phyloP scores from a whole-genome alignment of 2,797 vertebrate genomes.

The Bovichtus variegatus region DNA sequence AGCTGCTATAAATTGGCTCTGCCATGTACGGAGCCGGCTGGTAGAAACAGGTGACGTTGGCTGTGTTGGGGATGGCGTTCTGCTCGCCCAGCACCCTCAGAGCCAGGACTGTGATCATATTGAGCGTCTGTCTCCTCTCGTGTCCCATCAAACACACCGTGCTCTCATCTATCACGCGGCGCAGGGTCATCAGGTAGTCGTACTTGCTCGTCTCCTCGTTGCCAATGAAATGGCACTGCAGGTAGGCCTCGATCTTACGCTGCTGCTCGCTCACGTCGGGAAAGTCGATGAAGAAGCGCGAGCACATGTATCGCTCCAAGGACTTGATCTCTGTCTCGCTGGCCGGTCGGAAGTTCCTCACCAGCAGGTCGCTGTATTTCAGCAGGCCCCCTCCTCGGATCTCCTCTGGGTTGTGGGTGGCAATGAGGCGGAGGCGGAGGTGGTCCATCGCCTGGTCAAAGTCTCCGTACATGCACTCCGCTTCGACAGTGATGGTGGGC shows the following conservation, averaged over 20 bases:
- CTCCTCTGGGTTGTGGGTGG: constrained; percentile 95
- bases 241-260: constrained; percentile 95
- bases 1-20: constrained; percentile 91
- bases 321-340: constrained; percentile 93
- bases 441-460: constrained; percentile 94
- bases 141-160: constrained; percentile 96
- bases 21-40: constrained; percentile 94
- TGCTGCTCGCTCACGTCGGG: constrained; percentile 94
- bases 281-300: constrained; percentile 99
- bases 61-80: constrained; percentile 93
- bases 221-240: constrained; percentile 94
- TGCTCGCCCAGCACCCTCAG: constrained; percentile 96
- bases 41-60: constrained; percentile 96
- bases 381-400: constrained; percentile 97
- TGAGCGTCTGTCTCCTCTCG: constrained; percentile 94
- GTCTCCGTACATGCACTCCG: constrained; percentile 97
- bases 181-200: constrained; percentile 96
- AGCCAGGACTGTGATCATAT: constrained; percentile 96
- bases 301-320: constrained; percentile 98
- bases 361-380: constrained; percentile 96
- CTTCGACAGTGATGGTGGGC: constrained; percentile 84
- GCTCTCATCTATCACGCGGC: constrained; percentile 93
- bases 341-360: constrained; percentile 92
- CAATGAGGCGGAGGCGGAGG: constrained; percentile 91
- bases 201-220: constrained; percentile 94